These are phyloP conservation scores for Neria commutata DNA, from an alignment of 2,888 invertebrate genomes.

Conservation along the genomic window DNA sequence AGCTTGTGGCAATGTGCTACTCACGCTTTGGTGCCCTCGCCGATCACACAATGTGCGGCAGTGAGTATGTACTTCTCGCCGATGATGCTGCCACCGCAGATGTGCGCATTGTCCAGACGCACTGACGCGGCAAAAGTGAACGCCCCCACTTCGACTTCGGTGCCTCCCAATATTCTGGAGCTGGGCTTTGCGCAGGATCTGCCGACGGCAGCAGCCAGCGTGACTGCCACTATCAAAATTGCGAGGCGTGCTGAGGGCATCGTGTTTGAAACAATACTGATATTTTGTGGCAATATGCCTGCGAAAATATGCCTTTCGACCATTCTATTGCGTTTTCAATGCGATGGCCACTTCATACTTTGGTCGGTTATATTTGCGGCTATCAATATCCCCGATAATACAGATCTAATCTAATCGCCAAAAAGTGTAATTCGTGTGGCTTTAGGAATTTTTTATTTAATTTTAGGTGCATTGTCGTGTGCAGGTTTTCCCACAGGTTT, in stretches of 20 bases:
- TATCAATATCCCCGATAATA: too few species aligned
- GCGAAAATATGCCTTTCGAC: too few species aligned
- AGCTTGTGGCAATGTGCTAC: conserved; percentile 23
- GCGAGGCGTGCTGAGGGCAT: conserved; percentile 26
- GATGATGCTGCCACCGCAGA: conserved; percentile 53
- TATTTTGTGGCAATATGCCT: too few species aligned
- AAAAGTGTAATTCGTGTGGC: too few species aligned
- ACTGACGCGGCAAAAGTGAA: conserved; percentile 58
- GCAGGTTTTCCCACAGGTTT: too few species aligned
- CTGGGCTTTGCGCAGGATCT: conserved; percentile 22
- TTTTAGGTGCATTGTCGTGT: too few species aligned
- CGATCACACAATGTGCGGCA: conserved; percentile 53
- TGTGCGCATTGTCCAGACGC: conserved; percentile 46
- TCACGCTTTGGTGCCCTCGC: conserved; percentile 36
- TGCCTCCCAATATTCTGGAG: conserved; percentile 52
- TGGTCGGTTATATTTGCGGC: too few species aligned
- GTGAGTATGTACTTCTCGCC: conserved; percentile 42
- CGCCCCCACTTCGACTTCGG: conserved; percentile 42
- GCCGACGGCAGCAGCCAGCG: neutral
- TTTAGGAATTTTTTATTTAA: too few species aligned
- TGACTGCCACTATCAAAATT: neutral
- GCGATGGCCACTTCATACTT: too few species aligned
- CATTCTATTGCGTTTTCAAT: too few species aligned
- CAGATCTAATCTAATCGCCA: too few species aligned
- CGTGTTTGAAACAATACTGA: conserved; percentile 7